Evolutionary conservation across 1,140 invertebrate species (phyloP).

Genomic region (Phymorhynchus buccinoides): DNA sequence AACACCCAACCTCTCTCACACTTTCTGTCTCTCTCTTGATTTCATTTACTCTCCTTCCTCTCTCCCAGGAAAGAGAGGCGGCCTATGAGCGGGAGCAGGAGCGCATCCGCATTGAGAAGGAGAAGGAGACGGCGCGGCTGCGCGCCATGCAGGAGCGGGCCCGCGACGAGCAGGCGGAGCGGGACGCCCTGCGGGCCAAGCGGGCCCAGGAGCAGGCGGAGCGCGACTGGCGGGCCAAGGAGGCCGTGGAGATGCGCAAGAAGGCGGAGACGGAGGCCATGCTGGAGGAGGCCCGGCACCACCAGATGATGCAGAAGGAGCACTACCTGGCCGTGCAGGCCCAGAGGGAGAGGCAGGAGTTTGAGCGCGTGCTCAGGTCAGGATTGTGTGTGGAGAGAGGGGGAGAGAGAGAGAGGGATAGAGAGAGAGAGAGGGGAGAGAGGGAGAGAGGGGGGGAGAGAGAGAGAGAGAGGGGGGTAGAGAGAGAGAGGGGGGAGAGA

Average conservation of each 20-base stretch:
- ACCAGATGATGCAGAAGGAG: conserved; percentile 72
- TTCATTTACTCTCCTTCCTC: too few species aligned
- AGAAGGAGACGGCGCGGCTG: conserved; percentile 71
- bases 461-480: background rate
- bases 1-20: too few species aligned
- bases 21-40: too few species aligned
- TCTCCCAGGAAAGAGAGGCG: conserved; percentile 70
- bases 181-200: conserved; percentile 72
- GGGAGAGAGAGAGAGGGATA: background rate
- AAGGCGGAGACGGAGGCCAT: conserved; percentile 70
- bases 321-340: conserved; percentile 74
- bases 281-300: conserved; percentile 69
- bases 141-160: conserved; percentile 72
- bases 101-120: conserved; percentile 72
- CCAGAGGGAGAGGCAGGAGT: conserved; percentile 71
- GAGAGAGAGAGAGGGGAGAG: background rate
- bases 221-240: conserved; percentile 73
- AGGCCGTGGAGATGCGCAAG: conserved; percentile 69
- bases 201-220: conserved; percentile 73
- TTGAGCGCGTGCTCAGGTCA: conserved; percentile 72
- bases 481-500: background rate
- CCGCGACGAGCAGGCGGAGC: conserved; percentile 71
- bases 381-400: background rate
- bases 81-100: conserved; percentile 72
- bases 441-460: background rate